phyloP scores from a whole-genome alignment of 2,888 invertebrate species.

The Eueremaeus valkanovi region DNA sequence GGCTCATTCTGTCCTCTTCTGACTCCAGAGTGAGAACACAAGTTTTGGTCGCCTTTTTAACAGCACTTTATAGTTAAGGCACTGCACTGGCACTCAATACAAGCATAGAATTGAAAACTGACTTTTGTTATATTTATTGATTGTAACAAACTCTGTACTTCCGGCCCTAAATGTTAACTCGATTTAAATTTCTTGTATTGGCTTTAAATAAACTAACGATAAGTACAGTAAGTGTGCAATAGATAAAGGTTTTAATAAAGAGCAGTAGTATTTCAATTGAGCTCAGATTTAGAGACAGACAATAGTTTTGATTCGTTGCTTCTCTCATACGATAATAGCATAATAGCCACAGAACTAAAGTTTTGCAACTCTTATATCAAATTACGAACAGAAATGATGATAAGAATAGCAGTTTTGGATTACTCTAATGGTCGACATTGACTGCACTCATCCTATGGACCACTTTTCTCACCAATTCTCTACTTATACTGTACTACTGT shows the following conservation, averaged over 20 bases:
- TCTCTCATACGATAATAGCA: background rate
- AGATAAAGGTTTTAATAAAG: background rate
- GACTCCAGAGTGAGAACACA: conserved; percentile 25
- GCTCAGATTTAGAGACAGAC: background rate
- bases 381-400: background rate
- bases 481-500: no score
- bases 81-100: background rate
- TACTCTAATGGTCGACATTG: background rate
- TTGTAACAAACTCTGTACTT: conserved; percentile 13
- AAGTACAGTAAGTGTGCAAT: background rate
- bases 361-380: conserved; percentile 19
- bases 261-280: background rate
- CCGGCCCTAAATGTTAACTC: background rate
- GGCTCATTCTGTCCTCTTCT: conserved; percentile 2
- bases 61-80: background rate
- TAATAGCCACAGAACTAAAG: background rate
- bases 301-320: background rate
- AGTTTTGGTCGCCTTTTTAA: conserved; percentile 31
- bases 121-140: conserved; percentile 7
- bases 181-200: background rate
- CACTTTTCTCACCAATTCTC: background rate
- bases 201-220: background rate
- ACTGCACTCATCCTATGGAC: background rate
- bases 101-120: background rate
- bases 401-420: conserved; percentile 26